Base-by-base conservation (phyloP, 2,888 invertebrate species). In the Escarpia spicata region DNA sequence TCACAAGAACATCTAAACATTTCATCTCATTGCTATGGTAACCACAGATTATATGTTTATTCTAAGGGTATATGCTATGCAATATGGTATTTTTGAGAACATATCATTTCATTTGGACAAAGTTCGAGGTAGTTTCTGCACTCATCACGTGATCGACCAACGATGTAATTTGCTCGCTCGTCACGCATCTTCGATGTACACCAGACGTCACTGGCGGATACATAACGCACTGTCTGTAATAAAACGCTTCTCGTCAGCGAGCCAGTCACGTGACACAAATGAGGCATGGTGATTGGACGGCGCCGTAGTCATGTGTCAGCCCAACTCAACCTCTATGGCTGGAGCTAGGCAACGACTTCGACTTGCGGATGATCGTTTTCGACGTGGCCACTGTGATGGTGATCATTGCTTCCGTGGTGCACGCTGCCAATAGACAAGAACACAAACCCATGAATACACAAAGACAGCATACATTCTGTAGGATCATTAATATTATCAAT, bases 311-410 rank as follows among this genome's bases (percentile, higher is more conserved):
- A 9, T 26, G 75, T 75, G 75, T 6, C 19, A 6, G 19, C 19
- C 75, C 75, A 75, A 75, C 26, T 75, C 75, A 75, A 75, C 75
- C 75, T 75, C 75, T 75, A n/a, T 75, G 75, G 2, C 75, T 75
- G 75, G 75, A 75, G n/a, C 75, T 75, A n/a, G n/a, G 75, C 75
- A 75, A n/a, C 75, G 75, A n/a, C 75, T 75, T 75, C 75, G 75
- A 75, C 75, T 75, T 75, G 75, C n/a, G 75, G 75, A 75, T n/a
- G 75, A 75, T 26, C n/a, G 75, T 75, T 75, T 75, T 75, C 3
- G 75, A 75, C 75, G 75, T 75, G 19, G 26, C 75, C 75, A 75
- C 75, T 26, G 26, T 75, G n/a, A 75, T 75, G 0, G 75, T 75
- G 75, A 75, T 75, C 75, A 75, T 26, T 6, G 75, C 75, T 26